phyloP scores from a whole-genome alignment of 2,113 vertebrate species.

The Cyrtonyx montezumae region DNA sequence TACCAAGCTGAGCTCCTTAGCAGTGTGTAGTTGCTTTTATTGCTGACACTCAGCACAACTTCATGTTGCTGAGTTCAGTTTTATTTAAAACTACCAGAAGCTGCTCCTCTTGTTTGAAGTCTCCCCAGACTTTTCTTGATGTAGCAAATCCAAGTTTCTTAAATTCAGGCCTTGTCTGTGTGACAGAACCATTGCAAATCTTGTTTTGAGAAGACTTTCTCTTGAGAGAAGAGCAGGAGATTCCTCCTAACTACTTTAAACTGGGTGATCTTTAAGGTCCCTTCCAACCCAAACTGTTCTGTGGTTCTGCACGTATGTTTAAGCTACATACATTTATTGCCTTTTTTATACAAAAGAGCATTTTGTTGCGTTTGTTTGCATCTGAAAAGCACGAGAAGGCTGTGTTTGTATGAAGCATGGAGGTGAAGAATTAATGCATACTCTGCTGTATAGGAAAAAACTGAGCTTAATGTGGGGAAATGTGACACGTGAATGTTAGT shows the following conservation, averaged over 20 bases:
- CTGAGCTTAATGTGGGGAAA: background rate
- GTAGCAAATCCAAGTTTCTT: background rate
- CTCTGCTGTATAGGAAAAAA: background rate
- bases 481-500: accelerated
- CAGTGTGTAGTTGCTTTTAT: background rate
- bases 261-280: background rate
- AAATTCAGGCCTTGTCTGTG: background rate
- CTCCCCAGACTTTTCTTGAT: background rate
- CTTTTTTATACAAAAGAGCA: background rate
- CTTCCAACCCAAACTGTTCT: background rate
- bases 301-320: background rate
- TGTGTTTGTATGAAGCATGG: accelerated
- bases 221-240: background rate
- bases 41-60: background rate
- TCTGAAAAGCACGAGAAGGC: background rate
- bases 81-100: background rate
- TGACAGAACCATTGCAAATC: background rate
- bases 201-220: background rate
- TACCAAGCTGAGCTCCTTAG: background rate
- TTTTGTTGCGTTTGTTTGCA: background rate
- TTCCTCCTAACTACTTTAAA: background rate
- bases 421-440: background rate
- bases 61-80: background rate
- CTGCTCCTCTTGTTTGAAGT: background rate
- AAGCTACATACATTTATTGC: background rate